Evolutionary conservation across 2,888 invertebrate species (phyloP), one percentile per base, ranked within the genome.

Genomic region (Lycophotia porphyrea): DNA sequence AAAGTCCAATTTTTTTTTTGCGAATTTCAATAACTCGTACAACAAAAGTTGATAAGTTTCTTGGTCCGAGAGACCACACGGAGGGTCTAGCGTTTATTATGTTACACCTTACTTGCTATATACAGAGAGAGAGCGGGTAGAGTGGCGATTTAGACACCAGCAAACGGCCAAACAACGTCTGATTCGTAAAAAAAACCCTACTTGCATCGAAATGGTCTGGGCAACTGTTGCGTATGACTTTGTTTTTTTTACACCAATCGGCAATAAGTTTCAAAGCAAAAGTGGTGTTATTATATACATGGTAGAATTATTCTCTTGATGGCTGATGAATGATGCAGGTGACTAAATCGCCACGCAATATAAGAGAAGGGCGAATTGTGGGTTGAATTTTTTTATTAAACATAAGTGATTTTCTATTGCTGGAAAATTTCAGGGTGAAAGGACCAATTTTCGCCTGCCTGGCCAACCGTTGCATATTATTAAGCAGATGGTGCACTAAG

Each of bases 401-500:
- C n/a, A n/a, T n/a, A n/a, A n/a, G n/a, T 44, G 21, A 42, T 34
- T 11, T 18, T 49, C 21, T 21, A 63, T 42, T 34, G 15, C 2
- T 27, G 34, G n/a, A 52, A 15, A 42, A n/a, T 44, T 36, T 42
- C 15, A 63, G 5, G 39, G 24, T 21, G 9, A 60, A 44, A 61
- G 31, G 5, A 69, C 60, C 36, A 69, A 69, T 47, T 64, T 65
- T 47, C 15, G 11, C 9, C 0, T 39, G 1, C 7, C n/a, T 34
- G 27, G 5, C 36, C n/a, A 31, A 55, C 9, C 24, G 31, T 61
- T 80, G 71, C 63, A 76, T 81, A 44, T 66, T 21, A 44, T 64
- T 39, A 67, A 73, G 70, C 69, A 67, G 66, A 81, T 72, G 85
- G 67, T 47, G 31, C 49, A 69, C 49, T 58, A 68, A 61, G 68